Percentiles rank a stretch among this genome's conserved stretches.
Conservation (phyloP, 1,140 invertebrate species). For the Spodoptera litura region DNA sequence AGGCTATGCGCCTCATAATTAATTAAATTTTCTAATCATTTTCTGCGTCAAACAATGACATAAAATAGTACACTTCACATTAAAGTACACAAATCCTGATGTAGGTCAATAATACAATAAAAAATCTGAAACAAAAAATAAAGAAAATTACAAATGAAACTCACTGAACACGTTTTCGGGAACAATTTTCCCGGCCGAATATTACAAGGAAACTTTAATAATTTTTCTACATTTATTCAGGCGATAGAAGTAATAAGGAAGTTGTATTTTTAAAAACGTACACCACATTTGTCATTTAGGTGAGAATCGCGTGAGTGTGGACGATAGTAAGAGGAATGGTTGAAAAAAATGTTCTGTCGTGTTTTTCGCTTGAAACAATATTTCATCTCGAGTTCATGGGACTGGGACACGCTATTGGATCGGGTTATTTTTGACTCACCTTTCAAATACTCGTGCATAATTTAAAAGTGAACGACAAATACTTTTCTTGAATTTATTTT, state of each 20-base stretch:
- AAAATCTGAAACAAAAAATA: too few relatives aligned
- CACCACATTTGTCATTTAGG: constrained; percentile 34
- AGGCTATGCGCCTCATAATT: too few relatives aligned
- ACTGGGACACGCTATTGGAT: constrained; percentile 52
- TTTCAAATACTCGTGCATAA: constrained; percentile 55
- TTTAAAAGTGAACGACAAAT: constrained; percentile 27
- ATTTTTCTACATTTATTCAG: constrained; percentile 19
- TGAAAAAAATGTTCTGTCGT: constrained; percentile 53
- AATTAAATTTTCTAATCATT: too few relatives aligned
- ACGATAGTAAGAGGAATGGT: constrained; percentile 39
- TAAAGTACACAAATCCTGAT: too few relatives aligned
- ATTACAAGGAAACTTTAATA: background rate
- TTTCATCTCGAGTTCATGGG: constrained; percentile 61
- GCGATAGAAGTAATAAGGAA: constrained; percentile 36
- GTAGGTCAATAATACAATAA: too few relatives aligned
- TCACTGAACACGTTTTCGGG: too few relatives aligned
- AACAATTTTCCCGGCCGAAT: constrained; percentile 1
- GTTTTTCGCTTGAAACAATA: constrained; percentile 61
- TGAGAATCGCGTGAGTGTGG: constrained; percentile 45
- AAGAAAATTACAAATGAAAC: too few relatives aligned
- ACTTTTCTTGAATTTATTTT: background rate
- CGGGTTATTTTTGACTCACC: constrained; percentile 56
- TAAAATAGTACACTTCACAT: too few relatives aligned
- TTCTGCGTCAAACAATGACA: too few relatives aligned
- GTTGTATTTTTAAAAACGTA: constrained; percentile 43